Percentiles rank a stretch among this genome's conserved stretches.
Conservation (phyloP, 2,888 invertebrate species). For the Neuroscelio doddi region DNA sequence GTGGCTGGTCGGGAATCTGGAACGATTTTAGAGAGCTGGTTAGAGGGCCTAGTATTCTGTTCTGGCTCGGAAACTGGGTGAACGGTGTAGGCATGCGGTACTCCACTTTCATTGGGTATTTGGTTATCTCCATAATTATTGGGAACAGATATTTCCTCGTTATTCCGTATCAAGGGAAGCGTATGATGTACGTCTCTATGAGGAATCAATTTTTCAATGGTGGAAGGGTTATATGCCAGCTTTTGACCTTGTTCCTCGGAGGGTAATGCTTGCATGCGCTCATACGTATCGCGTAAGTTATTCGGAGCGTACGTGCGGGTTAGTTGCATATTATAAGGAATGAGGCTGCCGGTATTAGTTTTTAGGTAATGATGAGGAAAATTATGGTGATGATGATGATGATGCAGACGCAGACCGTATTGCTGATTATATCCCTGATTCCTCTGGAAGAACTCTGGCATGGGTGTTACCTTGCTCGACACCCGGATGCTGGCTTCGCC, state of each 20-base stretch:
- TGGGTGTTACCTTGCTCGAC: constrained; percentile 68
- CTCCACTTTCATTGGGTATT: constrained; percentile 15
- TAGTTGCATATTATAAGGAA: constrained; percentile 41
- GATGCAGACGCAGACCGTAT: constrained; percentile 53
- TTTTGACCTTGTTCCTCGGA: constrained; percentile 43
- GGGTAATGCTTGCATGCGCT: constrained; percentile 53
- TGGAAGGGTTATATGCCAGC: constrained; percentile 28
- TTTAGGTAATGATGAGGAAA: constrained; percentile 38
- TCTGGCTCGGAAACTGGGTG: constrained; percentile 51
- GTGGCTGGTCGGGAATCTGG: constrained; percentile 63
- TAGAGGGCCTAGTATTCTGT: constrained; percentile 55
- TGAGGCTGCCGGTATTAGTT: constrained; percentile 44
- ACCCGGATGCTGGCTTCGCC: constrained; percentile 61
- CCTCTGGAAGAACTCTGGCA: constrained; percentile 63
- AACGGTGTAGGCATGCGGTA: constrained; percentile 37
- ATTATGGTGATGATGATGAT: constrained; percentile 48
- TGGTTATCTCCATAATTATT: constrained; percentile 32
- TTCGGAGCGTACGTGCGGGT: constrained; percentile 46
- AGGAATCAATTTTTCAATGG: constrained; percentile 24
- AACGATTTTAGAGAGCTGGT: constrained; percentile 68
- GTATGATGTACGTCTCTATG: constrained; percentile 17
- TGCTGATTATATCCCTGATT: constrained; percentile 55
- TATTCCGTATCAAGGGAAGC: constrained; percentile 22
- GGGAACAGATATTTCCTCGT: constrained; percentile 26
- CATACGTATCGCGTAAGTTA: constrained; percentile 52